Evolutionary conservation across 1,140 invertebrate species (phyloP).

Genomic region (Drosophila ohnishii): DNA sequence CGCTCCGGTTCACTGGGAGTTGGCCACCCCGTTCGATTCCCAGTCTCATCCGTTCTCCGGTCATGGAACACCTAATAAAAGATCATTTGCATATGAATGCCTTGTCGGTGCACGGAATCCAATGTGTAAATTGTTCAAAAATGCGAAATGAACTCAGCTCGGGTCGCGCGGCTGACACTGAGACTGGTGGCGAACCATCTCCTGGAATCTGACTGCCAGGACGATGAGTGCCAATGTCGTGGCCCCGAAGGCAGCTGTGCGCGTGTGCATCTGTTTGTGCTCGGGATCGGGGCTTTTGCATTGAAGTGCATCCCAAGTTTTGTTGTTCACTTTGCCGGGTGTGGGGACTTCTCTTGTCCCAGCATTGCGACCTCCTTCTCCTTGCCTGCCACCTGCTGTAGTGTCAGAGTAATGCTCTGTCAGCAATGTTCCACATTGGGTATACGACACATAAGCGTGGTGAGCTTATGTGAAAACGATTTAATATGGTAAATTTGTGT

Average conservation of each 20-base stretch:
- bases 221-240: constrained; percentile 58
- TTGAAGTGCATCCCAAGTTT: constrained; percentile 46
- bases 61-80: constrained; percentile 38
- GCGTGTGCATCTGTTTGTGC: constrained; percentile 55
- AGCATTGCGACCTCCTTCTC: not conserved
- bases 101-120: constrained; percentile 15
- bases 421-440: constrained; percentile 30
- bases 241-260: constrained; percentile 12
- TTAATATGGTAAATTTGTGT: not conserved
- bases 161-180: constrained; percentile 14
- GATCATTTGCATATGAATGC: constrained; percentile 42
- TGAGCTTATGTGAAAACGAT: constrained; percentile 6
- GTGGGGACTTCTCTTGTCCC: not conserved
- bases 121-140: constrained; percentile 72
- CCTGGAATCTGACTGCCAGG: constrained; percentile 31
- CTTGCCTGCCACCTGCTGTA: constrained; percentile 53
- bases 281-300: constrained; percentile 36
- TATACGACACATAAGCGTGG: constrained; percentile 52
- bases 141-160: constrained; percentile 35
- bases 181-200: constrained; percentile 3
- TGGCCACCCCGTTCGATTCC: constrained; percentile 4
- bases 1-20: constrained; percentile 2
- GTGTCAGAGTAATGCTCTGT: constrained; percentile 34
- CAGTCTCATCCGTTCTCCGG: constrained; percentile 3
- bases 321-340: constrained; percentile 45